phyloP scores from a whole-genome alignment of 2,113 vertebrate genomes.

The Nesogale talazaci region DNA sequence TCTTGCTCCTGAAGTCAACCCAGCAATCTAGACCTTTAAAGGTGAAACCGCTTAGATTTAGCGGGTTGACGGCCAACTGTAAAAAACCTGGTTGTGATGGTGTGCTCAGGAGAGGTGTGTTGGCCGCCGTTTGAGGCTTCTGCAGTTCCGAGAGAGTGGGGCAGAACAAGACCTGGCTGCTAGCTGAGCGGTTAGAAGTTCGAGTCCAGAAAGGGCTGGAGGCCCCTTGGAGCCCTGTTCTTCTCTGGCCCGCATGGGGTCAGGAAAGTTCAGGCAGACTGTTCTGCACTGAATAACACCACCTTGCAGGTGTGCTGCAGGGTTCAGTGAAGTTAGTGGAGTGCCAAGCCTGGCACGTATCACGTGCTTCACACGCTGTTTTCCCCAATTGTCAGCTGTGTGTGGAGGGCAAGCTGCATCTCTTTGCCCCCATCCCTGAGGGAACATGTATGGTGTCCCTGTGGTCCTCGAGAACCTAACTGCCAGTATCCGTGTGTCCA shows the following conservation, averaged over 20 bases:
- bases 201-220: not conserved
- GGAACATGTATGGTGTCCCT: not conserved
- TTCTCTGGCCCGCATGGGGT: not conserved
- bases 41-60: conserved; percentile 14
- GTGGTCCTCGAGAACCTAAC: not conserved
- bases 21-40: conserved; percentile 9
- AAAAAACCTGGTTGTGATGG: not conserved
- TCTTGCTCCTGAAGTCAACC: not conserved
- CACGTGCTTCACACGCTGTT: not conserved
- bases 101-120: not conserved
- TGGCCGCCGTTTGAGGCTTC: no score
- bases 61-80: not conserved
- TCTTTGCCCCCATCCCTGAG: not conserved
- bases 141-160: no score
- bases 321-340: not conserved
- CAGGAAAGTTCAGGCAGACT: not conserved
- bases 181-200: not conserved
- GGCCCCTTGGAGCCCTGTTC: not conserved
- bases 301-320: not conserved
- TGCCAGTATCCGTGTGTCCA: not conserved
- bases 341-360: not conserved
- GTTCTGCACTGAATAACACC: not conserved
- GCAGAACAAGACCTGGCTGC: not conserved
- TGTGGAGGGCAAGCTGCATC: not conserved
- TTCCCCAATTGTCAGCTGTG: not conserved